Percentiles rank a stretch among this genome's conserved stretches.
Conservation (phyloP, 2,888 invertebrate genomes). For the Meiosimyza decipiens region DNA sequence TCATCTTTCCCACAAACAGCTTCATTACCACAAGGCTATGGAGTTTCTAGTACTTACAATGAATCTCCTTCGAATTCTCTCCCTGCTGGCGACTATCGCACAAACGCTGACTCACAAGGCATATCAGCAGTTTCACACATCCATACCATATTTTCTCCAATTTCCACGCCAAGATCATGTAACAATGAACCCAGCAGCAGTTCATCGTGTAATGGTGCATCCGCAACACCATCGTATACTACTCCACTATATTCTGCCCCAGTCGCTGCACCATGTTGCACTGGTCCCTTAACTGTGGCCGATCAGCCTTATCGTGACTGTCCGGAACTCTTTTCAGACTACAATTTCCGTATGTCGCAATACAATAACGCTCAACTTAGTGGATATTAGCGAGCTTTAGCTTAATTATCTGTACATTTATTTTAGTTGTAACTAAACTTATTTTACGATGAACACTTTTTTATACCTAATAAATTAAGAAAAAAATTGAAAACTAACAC, state of each 20-base stretch:
- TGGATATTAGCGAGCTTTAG: background rate
- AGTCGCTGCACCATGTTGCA: conserved; percentile 38
- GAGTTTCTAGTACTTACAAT: too few species aligned
- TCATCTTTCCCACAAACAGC: background rate
- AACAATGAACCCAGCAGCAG: background rate
- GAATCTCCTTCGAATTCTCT: too few species aligned
- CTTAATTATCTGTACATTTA: background rate
- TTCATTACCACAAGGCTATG: background rate
- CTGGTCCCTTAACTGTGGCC: conserved; percentile 49
- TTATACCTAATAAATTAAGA: conserved; percentile 2
- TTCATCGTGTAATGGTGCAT: background rate
- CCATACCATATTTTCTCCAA: background rate
- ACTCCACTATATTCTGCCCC: background rate
- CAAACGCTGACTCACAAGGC: background rate
- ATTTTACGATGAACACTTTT: conserved; percentile 11
- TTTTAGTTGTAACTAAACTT: background rate
- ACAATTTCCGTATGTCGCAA: conserved; percentile 44
- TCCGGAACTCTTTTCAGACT: conserved; percentile 55
- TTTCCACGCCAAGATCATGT: background rate
- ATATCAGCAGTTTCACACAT: background rate
- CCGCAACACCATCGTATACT: background rate
- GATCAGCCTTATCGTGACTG: conserved; percentile 58
- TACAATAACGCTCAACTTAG: conserved; percentile 19
- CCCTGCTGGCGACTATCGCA: too few species aligned
- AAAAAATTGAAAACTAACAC: too few species aligned